Base-by-base conservation (phyloP, 2,797 vertebrate genomes). In the Gallinago nigripennis region DNA sequence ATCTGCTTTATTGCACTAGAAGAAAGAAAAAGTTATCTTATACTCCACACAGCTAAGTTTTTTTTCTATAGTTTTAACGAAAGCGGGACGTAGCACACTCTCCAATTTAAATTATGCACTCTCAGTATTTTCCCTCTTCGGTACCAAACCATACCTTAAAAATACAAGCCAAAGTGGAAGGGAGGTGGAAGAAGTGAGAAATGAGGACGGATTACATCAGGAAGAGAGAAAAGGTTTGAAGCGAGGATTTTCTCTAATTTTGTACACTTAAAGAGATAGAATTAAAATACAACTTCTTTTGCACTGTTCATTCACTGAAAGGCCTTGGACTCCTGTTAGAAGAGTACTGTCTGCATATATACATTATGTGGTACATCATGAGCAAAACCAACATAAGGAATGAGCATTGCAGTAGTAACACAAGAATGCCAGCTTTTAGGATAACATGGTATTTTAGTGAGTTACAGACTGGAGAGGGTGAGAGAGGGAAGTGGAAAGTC, bases 1-100 rank as follows among this genome's bases (percentile, higher is more conserved):
- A 97, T 96, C 96, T 98, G 96, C 78, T 97, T 98, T 98, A 97
- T 97, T 97, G 95, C 95, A 94, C 87, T 95, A 96, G 92, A 93
- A 41, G 7, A 9, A n/a, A 79, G 95, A 95, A 71, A 92, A 88
- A 86, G 82, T 79, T 94, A 89, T 97, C 92, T 95, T 96, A 88
- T 81, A 94, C 60, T 82, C 85, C 80, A 95, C 91, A 95, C 60
- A 97, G 85, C 91, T 97, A 94, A 11, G 43, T 66, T 90, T 96
- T 96, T 96, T 95, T 96, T 88, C 94, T 94, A 84, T 90, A 86
- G 90, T 96, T 96, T 95, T 96, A 94, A 94, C 91, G 82, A 92
- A 96, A 96, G 91, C 56, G 45, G 91, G 82, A 76, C 77, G 94
- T 56, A 95, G 83, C 90, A 91, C 70, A 92, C 79, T 80, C 81